Evolutionary conservation across 2,888 invertebrate genomes (phyloP).

Genomic region (Alcis repandata): DNA sequence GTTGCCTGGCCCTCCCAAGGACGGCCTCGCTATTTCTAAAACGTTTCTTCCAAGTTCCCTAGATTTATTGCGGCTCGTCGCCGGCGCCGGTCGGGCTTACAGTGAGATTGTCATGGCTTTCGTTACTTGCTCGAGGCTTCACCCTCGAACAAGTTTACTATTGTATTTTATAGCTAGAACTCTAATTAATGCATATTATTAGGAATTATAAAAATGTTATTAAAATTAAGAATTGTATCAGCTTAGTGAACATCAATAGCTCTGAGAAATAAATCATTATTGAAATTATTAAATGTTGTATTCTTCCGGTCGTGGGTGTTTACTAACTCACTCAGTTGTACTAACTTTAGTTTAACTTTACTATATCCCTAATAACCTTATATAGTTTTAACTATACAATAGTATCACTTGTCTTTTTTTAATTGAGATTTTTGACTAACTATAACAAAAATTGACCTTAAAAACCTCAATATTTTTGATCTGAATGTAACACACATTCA

Average conservation of each 20-base stretch:
- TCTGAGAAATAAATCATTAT: slow-evolving; percentile 85
- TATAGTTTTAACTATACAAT: slow-evolving; percentile 35
- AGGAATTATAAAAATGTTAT: slow-evolving; percentile 84
- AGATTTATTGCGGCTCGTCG: slow-evolving; percentile 34
- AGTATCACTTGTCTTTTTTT: slow-evolving; percentile 10
- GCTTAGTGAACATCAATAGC: slow-evolving; percentile 87
- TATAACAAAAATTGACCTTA: neutral
- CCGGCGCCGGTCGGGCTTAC: slow-evolving; percentile 47
- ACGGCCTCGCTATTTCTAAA: slow-evolving; percentile 36
- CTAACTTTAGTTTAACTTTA: slow-evolving; percentile 32
- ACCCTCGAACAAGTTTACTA: slow-evolving; percentile 76
- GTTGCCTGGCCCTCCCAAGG: slow-evolving; percentile 36
- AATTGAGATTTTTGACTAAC: neutral
- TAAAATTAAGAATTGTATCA: slow-evolving; percentile 85
- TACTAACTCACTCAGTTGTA: slow-evolving; percentile 37
- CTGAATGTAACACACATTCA: slow-evolving; percentile 6
- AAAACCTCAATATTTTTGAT: slow-evolving; percentile 10
- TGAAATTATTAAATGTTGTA: slow-evolving; percentile 85
- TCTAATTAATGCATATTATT: slow-evolving; percentile 86
- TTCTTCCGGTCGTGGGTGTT: slow-evolving; percentile 60
- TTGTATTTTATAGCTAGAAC: slow-evolving; percentile 86
- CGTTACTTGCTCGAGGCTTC: slow-evolving; percentile 62
- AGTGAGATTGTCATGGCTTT: slow-evolving; percentile 55
- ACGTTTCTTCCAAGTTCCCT: slow-evolving; percentile 43
- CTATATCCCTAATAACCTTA: slow-evolving; percentile 30